Conservation (phyloP, 1,140 invertebrate species). For the Penaeus vannamei region DNA sequence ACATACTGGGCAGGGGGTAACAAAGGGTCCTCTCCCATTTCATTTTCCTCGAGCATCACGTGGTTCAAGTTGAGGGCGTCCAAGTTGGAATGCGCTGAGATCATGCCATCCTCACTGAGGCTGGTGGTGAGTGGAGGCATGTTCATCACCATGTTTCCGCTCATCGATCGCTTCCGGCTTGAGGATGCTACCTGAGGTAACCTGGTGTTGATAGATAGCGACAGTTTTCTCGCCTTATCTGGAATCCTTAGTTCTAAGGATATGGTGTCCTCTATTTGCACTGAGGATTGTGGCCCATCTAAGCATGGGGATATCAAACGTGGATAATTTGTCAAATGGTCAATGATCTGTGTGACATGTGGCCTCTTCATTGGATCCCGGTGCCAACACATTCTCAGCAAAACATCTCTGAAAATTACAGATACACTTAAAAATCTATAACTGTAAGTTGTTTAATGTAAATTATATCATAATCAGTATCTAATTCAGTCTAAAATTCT, state of each 20-base stretch:
- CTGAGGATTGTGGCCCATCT: conserved; percentile 52
- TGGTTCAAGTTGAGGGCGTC: conserved; percentile 66
- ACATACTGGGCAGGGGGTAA: conserved; percentile 58
- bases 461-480: neutral
- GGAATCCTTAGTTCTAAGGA: conserved; percentile 55
- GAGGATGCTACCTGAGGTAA: conserved; percentile 53
- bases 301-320: conserved; percentile 54
- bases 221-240: conserved; percentile 49
- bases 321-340: conserved; percentile 57
- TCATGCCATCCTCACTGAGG: conserved; percentile 65
- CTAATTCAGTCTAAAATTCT: neutral
- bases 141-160: conserved; percentile 67
- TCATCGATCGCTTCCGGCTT: conserved; percentile 66
- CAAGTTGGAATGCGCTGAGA: conserved; percentile 54
- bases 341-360: conserved; percentile 55
- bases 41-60: conserved; percentile 56
- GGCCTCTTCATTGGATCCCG: conserved; percentile 28
- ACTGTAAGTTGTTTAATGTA: conserved; percentile 28
- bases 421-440: conserved; percentile 16
- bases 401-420: conserved; percentile 29
- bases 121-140: conserved; percentile 61
- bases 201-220: conserved; percentile 56
- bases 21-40: conserved; percentile 59
- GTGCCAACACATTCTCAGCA: conserved; percentile 52
- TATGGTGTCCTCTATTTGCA: conserved; percentile 56